These are phyloP conservation scores for Mus minutoides DNA, from an alignment of 2,797 vertebrate species.

Conservation along the genomic window DNA sequence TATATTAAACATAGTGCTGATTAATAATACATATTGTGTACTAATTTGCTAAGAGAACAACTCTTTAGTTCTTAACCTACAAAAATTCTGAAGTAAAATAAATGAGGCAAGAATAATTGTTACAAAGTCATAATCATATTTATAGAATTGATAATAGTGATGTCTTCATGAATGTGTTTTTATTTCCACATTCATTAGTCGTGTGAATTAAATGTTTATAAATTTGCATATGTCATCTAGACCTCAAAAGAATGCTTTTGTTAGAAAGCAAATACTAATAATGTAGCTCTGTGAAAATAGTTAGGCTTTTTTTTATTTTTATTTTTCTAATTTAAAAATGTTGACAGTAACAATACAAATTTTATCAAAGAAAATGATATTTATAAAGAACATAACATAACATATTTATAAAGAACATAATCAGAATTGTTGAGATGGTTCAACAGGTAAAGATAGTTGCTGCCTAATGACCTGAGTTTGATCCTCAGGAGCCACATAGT, in stretches of 20 bases:
- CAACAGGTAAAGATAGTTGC: neutral
- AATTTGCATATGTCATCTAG: neutral
- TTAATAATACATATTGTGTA: neutral
- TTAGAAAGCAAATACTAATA: neutral
- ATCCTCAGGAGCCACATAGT: neutral
- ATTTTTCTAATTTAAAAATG: neutral
- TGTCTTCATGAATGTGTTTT: neutral
- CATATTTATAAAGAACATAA: no score
- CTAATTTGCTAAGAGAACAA: neutral
- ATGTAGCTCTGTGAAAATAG: neutral
- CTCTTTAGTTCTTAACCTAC: neutral
- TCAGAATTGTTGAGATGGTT: neutral
- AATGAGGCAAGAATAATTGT: neutral
- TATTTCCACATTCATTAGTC: neutral
- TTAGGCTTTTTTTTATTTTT: neutral
- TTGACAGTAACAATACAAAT: neutral
- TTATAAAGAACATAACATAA: neutral
- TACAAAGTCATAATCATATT: neutral
- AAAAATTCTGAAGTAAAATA: neutral
- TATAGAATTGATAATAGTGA: neutral
- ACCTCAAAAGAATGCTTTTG: neutral
- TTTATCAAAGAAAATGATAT: neutral
- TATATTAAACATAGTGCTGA: neutral
- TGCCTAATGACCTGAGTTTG: neutral
- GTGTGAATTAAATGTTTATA: neutral